Base-by-base conservation (phyloP, 2,888 invertebrate genomes). In the Cryptus viduatorius region DNA sequence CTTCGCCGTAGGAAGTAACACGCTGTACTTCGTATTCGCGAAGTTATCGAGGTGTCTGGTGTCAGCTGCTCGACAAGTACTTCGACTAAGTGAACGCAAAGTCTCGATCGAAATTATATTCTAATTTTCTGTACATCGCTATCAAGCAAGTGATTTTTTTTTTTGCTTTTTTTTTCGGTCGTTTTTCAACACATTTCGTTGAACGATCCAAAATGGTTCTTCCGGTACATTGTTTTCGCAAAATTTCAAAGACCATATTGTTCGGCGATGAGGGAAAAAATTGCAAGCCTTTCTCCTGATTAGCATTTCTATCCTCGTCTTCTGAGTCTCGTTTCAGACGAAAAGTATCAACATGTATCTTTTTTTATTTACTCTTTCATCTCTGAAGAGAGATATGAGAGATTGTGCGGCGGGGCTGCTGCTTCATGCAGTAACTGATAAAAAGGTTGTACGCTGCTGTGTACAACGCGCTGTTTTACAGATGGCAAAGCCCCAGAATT, bases 401-500 rank as follows among this genome's bases (percentile, higher is more conserved):
- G 64, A 71, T 64, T 50, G 64, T 19, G n/a, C n/a, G 50, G 19
- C 37, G 59, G 19, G 59, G 4, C 24, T 37, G 64, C n/a, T 31
- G 24, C 31, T 61, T 48, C 44, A 14, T 1, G 24, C 10, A 59
- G 29, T 3, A 14, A 24, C 59, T 24, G 59, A 12, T 24, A 59
- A 59, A 59, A 19, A 4, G 59, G 16, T 19, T 19, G 1, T 12
- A 24, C 12, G 24, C 10, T 3, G 24, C 12, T 12, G 61, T 61
- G 48, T 64, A 48, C 69, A 48, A 46, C 37, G 44, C 42, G 37
- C 50, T 83, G 83, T 83, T 83, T 79, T 53, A 75, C 73, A 75
- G 75, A 79, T 69, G 79, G 75, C 73, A 69, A 44, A 69, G 50
- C 12, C 59, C 72, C 73, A 61, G 75, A 80, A 83, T 29, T 48